Evolutionary conservation across 2,113 vertebrate species (phyloP).

Genomic region (Scopus umbretta): DNA sequence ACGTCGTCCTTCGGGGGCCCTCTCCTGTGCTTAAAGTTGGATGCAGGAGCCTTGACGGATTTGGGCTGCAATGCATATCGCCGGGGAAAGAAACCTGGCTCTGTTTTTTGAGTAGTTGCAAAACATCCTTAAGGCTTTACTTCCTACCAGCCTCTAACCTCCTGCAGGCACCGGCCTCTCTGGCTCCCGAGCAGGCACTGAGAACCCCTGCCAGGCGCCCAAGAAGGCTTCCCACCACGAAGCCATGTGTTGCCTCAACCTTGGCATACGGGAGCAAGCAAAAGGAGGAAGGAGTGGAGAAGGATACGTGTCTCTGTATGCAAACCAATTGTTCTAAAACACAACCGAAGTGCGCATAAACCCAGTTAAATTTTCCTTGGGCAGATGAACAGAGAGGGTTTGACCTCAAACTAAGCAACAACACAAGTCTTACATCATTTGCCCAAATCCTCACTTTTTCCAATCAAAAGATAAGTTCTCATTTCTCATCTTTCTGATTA

Average conservation of each 20-base stretch:
- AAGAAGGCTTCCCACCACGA: rapidly evolving
- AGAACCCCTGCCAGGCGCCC: background rate
- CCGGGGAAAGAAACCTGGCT: background rate
- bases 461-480: background rate
- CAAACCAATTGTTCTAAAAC: background rate
- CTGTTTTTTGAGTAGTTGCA: background rate
- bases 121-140: background rate
- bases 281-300: background rate
- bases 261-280: rapidly evolving
- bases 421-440: background rate
- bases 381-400: background rate
- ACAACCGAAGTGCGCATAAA: rapidly evolving
- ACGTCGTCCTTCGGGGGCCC: background rate
- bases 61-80: background rate
- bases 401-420: background rate
- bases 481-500: background rate
- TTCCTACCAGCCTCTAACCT: background rate
- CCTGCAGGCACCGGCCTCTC: rapidly evolving
- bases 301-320: background rate
- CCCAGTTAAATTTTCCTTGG: background rate
- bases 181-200: rapidly evolving
- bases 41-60: background rate
- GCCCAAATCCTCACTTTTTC: background rate
- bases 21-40: background rate
- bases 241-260: rapidly evolving